These are phyloP conservation scores for Potorous gilbertii DNA, from an alignment of 2,797 vertebrate species.

Conservation along the genomic window DNA sequence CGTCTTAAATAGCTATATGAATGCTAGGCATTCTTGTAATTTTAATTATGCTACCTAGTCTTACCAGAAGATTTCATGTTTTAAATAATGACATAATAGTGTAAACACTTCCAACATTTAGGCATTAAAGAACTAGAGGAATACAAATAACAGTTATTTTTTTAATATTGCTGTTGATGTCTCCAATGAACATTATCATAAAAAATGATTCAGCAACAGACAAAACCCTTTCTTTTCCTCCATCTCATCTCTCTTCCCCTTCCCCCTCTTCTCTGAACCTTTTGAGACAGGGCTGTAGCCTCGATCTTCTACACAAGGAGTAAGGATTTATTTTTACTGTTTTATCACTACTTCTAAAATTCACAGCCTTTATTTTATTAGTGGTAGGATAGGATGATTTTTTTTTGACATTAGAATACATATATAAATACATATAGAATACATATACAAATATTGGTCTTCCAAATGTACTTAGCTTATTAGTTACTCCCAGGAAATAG, in stretches of 20 bases:
- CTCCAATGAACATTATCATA: conserved; percentile 26
- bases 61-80: conserved; percentile 46
- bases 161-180: conserved; percentile 22
- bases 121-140: background rate
- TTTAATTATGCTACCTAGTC: background rate
- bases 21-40: background rate
- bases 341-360: conserved; percentile 46
- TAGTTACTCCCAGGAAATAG: background rate
- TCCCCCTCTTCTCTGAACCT: conserved; percentile 41
- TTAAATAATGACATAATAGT: conserved; percentile 40
- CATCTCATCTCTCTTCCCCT: background rate
- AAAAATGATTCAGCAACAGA: conserved; percentile 43
- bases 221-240: background rate
- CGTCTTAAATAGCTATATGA: background rate
- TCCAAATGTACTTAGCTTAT: background rate
- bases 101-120: conserved; percentile 42
- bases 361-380: background rate
- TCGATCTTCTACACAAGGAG: background rate
- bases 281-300: conserved; percentile 43
- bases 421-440: background rate
- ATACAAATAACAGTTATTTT: conserved; percentile 45
- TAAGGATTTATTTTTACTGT: background rate
- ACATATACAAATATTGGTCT: background rate
- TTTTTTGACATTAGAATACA: background rate
- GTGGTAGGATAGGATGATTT: conserved; percentile 7